Evolutionary conservation across 2,797 vertebrate species (phyloP).

Genomic region (Hypotaenidia philippensis): DNA sequence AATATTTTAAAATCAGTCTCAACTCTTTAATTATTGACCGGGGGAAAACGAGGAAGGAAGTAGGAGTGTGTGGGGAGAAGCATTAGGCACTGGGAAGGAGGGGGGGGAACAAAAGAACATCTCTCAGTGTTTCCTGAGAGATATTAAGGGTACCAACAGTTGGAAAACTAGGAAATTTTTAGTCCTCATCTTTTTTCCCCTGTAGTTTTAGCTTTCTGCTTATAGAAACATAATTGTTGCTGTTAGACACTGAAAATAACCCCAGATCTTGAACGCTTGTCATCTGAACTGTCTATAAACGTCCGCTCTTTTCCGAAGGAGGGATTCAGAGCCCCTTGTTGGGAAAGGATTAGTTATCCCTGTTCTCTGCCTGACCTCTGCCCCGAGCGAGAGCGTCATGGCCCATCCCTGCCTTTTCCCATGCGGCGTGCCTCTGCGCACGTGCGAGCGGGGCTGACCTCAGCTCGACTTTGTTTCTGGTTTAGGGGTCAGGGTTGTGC

Average conservation of each 20-base stretch:
- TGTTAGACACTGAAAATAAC: neutral
- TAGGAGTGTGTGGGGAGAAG: neutral
- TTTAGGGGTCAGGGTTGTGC: slow-evolving; percentile 40
- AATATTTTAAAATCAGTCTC: neutral
- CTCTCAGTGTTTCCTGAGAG: neutral
- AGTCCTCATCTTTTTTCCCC: neutral
- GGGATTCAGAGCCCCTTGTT: neutral
- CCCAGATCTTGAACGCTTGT: neutral
- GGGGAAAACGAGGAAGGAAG: neutral
- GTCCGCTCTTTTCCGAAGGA: neutral
- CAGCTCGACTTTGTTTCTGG: neutral
- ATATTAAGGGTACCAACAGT: neutral
- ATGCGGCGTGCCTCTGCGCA: neutral
- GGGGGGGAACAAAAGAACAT: neutral
- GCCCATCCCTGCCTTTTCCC: neutral
- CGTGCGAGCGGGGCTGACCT: neutral
- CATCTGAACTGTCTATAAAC: neutral
- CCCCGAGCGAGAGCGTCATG: neutral
- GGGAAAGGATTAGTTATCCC: neutral
- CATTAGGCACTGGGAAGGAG: neutral
- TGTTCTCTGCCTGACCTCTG: neutral
- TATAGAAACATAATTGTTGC: neutral
- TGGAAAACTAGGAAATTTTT: neutral
- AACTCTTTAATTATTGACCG: neutral
- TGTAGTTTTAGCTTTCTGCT: neutral